Conservation (phyloP, 2,113 vertebrate species). For the Gnathonemus longibarbis region DNA sequence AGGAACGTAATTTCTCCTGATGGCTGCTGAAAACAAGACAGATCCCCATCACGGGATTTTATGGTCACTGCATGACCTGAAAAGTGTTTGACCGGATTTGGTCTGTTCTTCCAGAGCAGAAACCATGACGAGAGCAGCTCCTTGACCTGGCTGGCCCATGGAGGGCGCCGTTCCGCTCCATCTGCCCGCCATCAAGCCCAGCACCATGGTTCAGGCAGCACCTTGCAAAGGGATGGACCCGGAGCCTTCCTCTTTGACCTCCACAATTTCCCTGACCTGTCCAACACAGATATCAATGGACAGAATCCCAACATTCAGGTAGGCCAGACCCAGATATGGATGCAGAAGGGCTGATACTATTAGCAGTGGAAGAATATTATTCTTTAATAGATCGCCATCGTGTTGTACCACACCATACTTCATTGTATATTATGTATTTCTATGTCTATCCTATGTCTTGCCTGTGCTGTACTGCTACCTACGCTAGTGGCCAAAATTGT, state of each 20-base stretch:
- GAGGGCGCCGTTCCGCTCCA: slow-evolving; percentile 55
- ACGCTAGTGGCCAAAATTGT: not conserved
- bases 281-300: slow-evolving; percentile 89
- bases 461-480: not conserved
- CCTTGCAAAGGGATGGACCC: slow-evolving; percentile 76
- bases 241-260: slow-evolving; percentile 86
- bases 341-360: not conserved
- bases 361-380: not conserved
- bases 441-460: not conserved
- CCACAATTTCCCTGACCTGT: slow-evolving; percentile 92
- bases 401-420: not conserved
- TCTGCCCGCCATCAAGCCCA: slow-evolving; percentile 59
- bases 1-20: not conserved
- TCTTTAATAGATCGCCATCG: not conserved
- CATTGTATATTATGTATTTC: not conserved
- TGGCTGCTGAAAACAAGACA: not conserved
- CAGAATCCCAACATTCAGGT: slow-evolving; percentile 99
- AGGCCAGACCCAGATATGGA: slow-evolving; percentile 20
- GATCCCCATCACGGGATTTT: not conserved
- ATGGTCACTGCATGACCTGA: not conserved
- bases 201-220: slow-evolving; percentile 58
- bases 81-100: not conserved
- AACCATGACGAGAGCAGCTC: slow-evolving; percentile 60
- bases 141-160: slow-evolving; percentile 57
- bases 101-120: slow-evolving; percentile 58